Base-by-base conservation (phyloP, 2,797 vertebrate species). In the Numenius phaeopus region DNA sequence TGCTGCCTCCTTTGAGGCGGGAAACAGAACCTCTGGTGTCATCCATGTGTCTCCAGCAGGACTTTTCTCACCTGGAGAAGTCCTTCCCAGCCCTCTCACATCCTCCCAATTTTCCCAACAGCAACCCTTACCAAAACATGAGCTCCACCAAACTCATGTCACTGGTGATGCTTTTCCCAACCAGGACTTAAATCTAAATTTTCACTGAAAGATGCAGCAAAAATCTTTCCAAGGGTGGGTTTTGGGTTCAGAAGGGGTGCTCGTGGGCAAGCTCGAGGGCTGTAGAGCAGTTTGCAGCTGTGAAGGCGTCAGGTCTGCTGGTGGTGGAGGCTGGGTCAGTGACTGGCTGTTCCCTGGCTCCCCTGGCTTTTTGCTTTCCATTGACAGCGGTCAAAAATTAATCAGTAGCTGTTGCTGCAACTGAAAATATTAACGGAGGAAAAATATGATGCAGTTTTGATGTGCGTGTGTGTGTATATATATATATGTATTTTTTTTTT, bases 401-500 rank as follows among this genome's bases (percentile, higher is more conserved):
- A 84, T 76, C 4, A 7, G 72, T 54, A 93, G 64, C 58, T 76
- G 18, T 66, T 83, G 66, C 84, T 50, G 37, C 59, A 64, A 55
- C 65, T 70, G 57, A 71, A 94, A 57, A 92, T 76, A 70, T 14
- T 72, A 10, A 50, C 1, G 1, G 32, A 70, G 71, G 59, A 62
- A 85, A 85, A 82, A 71, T 29, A 12, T 34, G 52, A 70, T 64
- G 55, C 40, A 27, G 37, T 80, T 80, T 64, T 47, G 64, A 19
- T 84, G n/a, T 83, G 30, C 1, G 1, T 50, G 30, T 49, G 10
- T 84, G 1, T 76, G 1, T 59, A 1, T 67, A 2, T 70, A 11
- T 75, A 15, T 40, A 6, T 73, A 19, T 52, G 8, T 65, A 59
- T 79, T n/a, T 96, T 97, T 87, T 54, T 70, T 94, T 90, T 81